Base-by-base conservation (phyloP, 2,113 vertebrate species). In the Leuciscus idus region DNA sequence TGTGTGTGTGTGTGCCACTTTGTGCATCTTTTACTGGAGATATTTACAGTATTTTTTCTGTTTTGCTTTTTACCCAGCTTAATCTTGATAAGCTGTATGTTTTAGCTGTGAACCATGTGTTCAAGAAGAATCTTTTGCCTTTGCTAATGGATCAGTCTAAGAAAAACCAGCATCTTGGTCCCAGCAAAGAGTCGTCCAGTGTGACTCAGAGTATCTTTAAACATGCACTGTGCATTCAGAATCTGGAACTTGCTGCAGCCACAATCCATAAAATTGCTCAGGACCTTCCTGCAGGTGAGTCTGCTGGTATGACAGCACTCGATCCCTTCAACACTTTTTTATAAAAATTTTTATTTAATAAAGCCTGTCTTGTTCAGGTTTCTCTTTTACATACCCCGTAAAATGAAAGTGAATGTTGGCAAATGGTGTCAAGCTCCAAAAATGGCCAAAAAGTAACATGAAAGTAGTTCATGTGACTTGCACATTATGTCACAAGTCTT, bases 31-130 rank as follows among this genome's bases (percentile, higher is more conserved):
- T 46, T 46, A 43, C 72, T 39, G 68, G 21, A 13, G 0, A 28
- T 76, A 15, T 36, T 30, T 72, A 3, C 66, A n/a, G 21, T 12
- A 9, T 23, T 72, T 36, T 50, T 75, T 39, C 4, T 52, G 7
- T 7, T 23, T n/a, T 59, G 19, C 3, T 48, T 26, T 19, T 77
- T 39, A 4, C 77, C 13, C 86, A 99, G 98, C 95, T 97, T 88
- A 97, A 95, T 52, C 91, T 98, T 85, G 97, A 99, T 79, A 97
- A 96, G 23, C 94, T 99, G 4, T 94, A 99, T 78, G 95, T 99
- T 95, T 95, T 95, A 6, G 95, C 96, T 1, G 97, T 95, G 26
- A 96, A 95, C 72, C 95, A 97, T 0, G 90, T 98, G 78, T 99
- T 98, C 91, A 95, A 98, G 84, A 97, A 95, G 77, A 96, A 93